A percentile compares a stretch with the other conserved stretches of the same genome.
These are phyloP conservation scores for Thereva unica DNA, from an alignment of 2,888 invertebrate genomes.

Conservation along the genomic window DNA sequence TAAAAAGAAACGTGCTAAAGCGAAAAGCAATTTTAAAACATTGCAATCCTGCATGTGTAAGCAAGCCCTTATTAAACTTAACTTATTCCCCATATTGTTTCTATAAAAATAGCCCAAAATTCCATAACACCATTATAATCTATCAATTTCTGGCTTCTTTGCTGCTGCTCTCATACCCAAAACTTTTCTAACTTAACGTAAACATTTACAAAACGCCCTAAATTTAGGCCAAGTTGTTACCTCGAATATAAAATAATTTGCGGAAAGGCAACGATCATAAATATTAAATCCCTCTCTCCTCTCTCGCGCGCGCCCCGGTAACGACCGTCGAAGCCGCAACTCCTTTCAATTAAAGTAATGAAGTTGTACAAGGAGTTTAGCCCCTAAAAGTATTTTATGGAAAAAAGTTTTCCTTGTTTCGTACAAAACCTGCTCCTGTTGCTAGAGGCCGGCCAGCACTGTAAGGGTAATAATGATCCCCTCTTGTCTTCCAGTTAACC, in stretches of 20 bases:
- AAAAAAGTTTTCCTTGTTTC: conserved; percentile 29
- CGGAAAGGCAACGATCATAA: conserved; percentile 6
- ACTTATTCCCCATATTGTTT: too few species aligned
- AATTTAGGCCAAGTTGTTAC: conserved; percentile 22
- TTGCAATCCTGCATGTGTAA: too few species aligned
- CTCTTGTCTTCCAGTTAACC: conserved; percentile 25
- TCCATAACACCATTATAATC: too few species aligned
- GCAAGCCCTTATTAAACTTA: too few species aligned
- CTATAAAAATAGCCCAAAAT: too few species aligned
- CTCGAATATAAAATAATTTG: conserved; percentile 4
- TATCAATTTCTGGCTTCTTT: too few species aligned
- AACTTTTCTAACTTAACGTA: too few species aligned
- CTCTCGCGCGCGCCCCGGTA: neutral
- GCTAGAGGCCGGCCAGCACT: conserved; percentile 17
- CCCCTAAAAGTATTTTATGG: conserved; percentile 26
- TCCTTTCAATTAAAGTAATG: conserved; percentile 34
- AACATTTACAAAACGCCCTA: neutral
- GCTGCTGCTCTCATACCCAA: too few species aligned
- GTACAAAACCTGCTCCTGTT: conserved; percentile 24
- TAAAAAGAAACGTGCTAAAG: too few species aligned
- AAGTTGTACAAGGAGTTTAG: conserved; percentile 28
- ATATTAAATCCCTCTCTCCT: conserved; percentile 20
- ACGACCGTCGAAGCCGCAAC: neutral
- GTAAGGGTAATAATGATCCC: conserved; percentile 24
- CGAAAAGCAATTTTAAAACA: too few species aligned